Evolutionary conservation across 2,888 invertebrate species (phyloP), one percentile per base, ranked within the genome.

Genomic region (Argynnis bischoffii): DNA sequence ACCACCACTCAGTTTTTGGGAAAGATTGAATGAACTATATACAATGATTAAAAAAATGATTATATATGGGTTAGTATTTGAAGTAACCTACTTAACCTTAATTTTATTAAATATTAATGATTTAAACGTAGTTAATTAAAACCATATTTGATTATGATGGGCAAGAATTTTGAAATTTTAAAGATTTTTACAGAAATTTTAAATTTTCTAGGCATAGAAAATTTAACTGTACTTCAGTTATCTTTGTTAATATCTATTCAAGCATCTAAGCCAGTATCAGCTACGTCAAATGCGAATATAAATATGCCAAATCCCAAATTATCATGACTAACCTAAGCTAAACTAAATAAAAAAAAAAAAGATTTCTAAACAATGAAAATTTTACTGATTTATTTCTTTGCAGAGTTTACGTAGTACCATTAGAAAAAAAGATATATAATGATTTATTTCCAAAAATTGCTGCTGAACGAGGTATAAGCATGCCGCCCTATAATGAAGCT

Each of bases 401-500:
- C 77, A 88, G 88, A 53, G 71, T 78, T 31, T 48, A 81, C 3
- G 60, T 83, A 0, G 65, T 66, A 8, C 81, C 82, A 1, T 70
- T 79, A 16, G 86, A 87, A 61, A 80, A 77, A 59, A 65, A 69
- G 18, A 1, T 75, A 0, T 88, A 87, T 75, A 72, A 82, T n/a
- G 71, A 71, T 0, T 56, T 78, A 0, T 85, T 79, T 55, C 57
- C 76, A 0, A 67, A 74, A 41, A 76, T 86, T n/a, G 87, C 85
- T 2, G 75, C 74, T 0, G 81, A 80, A 31, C 78, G 85, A 68
- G 85, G 83, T 3, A 72, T 85, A 0, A 63, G 73, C 0, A 64
- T 88, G 55, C 84, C 89, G 1, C 71, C 83, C 0, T 88, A 82
- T 51, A 76, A 80, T 2, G 85, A 87, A 16, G 82, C 79, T 0